Evolutionary conservation across 2,797 vertebrate genomes (phyloP).

Genomic region (Syngnathus acus): DNA sequence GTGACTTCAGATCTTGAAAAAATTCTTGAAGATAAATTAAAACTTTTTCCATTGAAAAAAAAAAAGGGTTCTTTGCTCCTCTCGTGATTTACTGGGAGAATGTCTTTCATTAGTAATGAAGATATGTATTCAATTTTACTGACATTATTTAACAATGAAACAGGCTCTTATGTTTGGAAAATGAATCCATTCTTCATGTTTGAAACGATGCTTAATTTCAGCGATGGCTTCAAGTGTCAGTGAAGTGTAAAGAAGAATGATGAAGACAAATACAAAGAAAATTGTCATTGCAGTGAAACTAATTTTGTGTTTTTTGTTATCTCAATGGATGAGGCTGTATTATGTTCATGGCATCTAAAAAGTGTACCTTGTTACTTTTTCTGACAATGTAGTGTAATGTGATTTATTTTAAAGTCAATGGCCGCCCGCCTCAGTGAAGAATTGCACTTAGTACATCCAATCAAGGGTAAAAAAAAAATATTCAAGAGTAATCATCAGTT

Average conservation of each 20-base stretch:
- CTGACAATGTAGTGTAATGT: not conserved
- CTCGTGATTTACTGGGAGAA: not conserved
- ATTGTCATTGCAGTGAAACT: not conserved
- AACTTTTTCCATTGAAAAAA: not conserved
- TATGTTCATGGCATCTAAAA: not conserved
- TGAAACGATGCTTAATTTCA: not conserved
- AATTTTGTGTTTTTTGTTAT: not conserved
- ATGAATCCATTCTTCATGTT: not conserved
- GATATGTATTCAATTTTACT: slow-evolving; percentile 1
- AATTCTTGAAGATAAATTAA: not conserved
- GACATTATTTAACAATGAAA: not conserved
- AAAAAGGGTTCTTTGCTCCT: not conserved
- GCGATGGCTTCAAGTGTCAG: not conserved
- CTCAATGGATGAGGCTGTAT: not conserved
- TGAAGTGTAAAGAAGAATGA: not conserved
- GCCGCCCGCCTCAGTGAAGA: not conserved
- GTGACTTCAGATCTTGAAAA: not conserved
- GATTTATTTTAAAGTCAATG: not conserved
- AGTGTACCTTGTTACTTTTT: not conserved
- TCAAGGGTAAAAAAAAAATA: slow-evolving; percentile 22
- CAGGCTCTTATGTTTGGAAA: not conserved
- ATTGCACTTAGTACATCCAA: not conserved
- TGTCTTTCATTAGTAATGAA: not conserved
- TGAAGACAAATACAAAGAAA: not conserved
- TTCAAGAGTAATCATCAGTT: slow-evolving; percentile 16